Evolutionary conservation across 2,113 vertebrate species (phyloP), one percentile per base, ranked within the genome.

Genomic region (Hemiprocne comata): DNA sequence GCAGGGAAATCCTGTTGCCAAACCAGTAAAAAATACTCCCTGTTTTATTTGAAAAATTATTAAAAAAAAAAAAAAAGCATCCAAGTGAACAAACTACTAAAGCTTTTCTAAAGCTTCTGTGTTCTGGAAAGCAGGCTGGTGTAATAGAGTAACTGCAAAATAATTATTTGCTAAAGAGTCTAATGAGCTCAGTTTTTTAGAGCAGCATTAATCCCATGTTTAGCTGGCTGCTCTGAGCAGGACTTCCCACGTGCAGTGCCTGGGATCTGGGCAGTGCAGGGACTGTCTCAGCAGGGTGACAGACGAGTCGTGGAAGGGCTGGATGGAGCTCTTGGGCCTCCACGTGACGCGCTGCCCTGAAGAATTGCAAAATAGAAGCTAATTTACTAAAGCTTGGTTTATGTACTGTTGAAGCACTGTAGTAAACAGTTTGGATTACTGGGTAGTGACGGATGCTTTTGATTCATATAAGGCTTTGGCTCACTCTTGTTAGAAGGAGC

Each of bases 91-190:
- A 67, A 85, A 67, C 78, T n/a, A 53, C 33, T 44, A 61, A 58
- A 76, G 93, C 87, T 87, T 94, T 85, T 36, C 81, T 50, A 89
- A 95, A 93, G 78, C 84, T 50, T 24, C 62, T 19, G 4, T 51
- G 26, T 80, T 65, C 48, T 36, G 38, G 44, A 64, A 91, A 79
- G 42, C 4, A 38, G 85, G 78, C 50, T 76, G 85, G 36, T 61
- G 66, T 65, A 79, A 79, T 17, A 79, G 85, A 93, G 25, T 95
- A 95, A 97, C 82, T 85, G 74, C 85, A 46, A 51, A 96, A 90
- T 95, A 96, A 96, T 91, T 53, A 89, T 89, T 90, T 75, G 67
- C 93, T 96, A 77, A 96, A 57, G 95, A 95, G 81, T 50, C 82
- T 96, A 95, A 95, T 88, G 93, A 95, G 95, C 96, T 96, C 82